Base-by-base conservation (phyloP, 2,113 vertebrate genomes). In the Oreocharis arfaki region DNA sequence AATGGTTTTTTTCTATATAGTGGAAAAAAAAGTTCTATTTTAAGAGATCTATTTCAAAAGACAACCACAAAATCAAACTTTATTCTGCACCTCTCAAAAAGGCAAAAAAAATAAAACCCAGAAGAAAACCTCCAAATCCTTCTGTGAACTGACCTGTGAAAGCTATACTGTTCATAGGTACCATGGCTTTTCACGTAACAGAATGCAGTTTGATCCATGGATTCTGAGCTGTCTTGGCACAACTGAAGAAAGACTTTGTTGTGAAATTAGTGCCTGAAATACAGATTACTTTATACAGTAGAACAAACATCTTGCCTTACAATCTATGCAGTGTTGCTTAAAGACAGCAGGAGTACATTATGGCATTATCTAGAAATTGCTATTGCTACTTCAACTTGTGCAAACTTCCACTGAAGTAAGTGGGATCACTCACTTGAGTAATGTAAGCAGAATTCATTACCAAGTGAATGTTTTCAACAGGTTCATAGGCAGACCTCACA, bases 361-460 rank as follows among this genome's bases (percentile, higher is more conserved):
- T 17, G 39, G n/a, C 41, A 52, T 84, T 84, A 74, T 30, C 32
- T 52, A 75, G 53, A 61, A 56, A 61, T 60, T 69, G 76, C 39
- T 53, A 61, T 60, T 69, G 76, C 39, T 53, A 16, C 60, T 92
- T 94, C 64, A 91, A 88, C 65, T 71, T 71, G 47, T 90, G 56
- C 3, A 12, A 90, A 79, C 42, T 74, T 85, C 50, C 75, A 74
- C 49, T 67, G 68, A 93, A 80, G 50, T 76, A 61, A 81, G 39
- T 90, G 68, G 35, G 16, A n/a, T 90, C 76, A 75, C 49, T 90
- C 90, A 68, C 59, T 46, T 44, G 52, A 89, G 41, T 84, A 94
- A 71, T 7, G 6, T 68, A 75, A 71, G 46, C 76, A 90, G 50
- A 84, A 84, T 70, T 81, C 35, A 61, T 74, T 75, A 71, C 64